Percentiles rank a stretch among this genome's conserved stretches.
Evolutionary conservation across 2,797 vertebrate genomes (phyloP).

Genomic region (Leptoclinus maculatus): DNA sequence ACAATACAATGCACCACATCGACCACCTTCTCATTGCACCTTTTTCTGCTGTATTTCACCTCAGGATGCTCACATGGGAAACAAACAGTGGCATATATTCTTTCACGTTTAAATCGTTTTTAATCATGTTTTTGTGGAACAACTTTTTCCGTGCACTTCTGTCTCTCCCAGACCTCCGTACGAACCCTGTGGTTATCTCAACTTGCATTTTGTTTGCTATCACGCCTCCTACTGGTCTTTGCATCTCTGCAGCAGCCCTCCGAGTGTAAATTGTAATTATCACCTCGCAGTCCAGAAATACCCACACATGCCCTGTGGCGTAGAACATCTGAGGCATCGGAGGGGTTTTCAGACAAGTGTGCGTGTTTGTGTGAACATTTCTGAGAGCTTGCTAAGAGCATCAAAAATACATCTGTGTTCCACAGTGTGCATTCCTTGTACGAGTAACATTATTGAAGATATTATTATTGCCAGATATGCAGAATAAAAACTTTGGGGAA

Average conservation of each 20-base stretch:
- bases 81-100: neutral
- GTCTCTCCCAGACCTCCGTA: conserved; percentile 1
- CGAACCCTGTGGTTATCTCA: conserved; percentile 6
- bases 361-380: conserved; percentile 35
- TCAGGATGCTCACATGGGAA: neutral
- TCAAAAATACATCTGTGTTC: conserved; percentile 32
- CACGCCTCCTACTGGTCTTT: conserved; percentile 42
- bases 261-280: conserved; percentile 69
- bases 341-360: conserved; percentile 25
- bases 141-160: neutral
- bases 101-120: neutral
- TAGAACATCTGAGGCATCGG: conserved; percentile 30
- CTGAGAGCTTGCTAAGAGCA: conserved; percentile 21
- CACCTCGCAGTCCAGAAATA: conserved; percentile 68
- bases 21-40: neutral
- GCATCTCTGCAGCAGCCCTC: conserved; percentile 35
- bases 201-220: conserved; percentile 17
- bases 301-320: conserved; percentile 19
- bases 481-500: neutral
- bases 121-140: neutral
- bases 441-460: neutral
- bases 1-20: neutral
- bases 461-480: neutral
- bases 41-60: neutral
- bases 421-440: conserved; percentile 18